A percentile compares a stretch with the other conserved stretches of the same genome.
Conservation (phyloP, 2,113 vertebrate species). For the Zootoca vivipara region DNA sequence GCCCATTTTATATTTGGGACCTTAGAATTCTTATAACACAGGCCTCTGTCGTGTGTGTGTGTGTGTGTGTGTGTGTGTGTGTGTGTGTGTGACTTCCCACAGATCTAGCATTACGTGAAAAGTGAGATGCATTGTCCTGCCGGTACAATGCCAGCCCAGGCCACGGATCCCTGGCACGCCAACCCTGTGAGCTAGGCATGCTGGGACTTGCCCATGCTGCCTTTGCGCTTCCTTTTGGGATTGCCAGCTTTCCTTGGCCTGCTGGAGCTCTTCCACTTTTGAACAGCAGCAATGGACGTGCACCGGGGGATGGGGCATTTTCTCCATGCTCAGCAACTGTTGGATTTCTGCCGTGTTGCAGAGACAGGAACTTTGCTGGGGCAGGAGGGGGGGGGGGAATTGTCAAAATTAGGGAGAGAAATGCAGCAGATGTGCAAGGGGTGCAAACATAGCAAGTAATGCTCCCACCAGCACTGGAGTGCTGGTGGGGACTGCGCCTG, state of each 20-base stretch:
- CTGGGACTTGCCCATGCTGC: neutral
- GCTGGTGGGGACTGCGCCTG: neutral
- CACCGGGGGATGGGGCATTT: neutral
- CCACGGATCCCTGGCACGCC: neutral
- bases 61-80: no score
- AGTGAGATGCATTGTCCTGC: neutral
- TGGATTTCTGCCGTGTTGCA: neutral
- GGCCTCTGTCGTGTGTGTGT: no score
- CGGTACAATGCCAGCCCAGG: neutral
- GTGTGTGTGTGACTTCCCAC: no score
- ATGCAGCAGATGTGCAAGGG: no score
- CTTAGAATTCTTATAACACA: no score
- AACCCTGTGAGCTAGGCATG: neutral
- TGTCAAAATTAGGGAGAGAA: neutral
- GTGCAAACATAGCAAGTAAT: neutral
- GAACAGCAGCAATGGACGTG: neutral
- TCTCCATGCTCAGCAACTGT: neutral
- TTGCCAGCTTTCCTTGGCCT: neutral
- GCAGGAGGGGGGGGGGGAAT: neutral
- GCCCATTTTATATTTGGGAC: no score
- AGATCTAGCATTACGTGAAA: no score
- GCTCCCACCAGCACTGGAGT: neutral
- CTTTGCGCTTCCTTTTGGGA: neutral
- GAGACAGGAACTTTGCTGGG: neutral
- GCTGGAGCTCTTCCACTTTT: neutral